phyloP scores from a whole-genome alignment of 2,888 invertebrate genomes.

The Apotomis betuletana region DNA sequence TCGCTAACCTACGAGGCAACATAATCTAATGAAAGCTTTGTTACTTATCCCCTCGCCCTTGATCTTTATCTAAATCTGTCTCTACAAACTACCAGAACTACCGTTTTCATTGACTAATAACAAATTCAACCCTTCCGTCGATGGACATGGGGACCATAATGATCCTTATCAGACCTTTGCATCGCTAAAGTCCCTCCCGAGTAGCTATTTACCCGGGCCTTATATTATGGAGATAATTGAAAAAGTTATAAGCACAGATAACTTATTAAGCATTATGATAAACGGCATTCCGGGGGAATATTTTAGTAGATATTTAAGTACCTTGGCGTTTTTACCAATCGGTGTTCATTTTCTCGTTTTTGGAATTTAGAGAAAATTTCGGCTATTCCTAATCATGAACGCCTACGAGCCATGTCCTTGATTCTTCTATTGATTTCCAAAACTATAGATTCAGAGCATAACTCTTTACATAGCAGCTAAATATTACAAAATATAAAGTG shows the following conservation, averaged over 20 bases:
- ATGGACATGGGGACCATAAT: constrained; percentile 38
- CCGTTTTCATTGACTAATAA: constrained; percentile 22
- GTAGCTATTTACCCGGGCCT: constrained; percentile 27
- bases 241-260: constrained; percentile 23
- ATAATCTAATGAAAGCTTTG: no score
- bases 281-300: not conserved
- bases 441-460: no score
- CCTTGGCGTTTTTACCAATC: no score
- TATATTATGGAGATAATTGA: constrained; percentile 28
- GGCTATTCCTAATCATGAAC: no score
- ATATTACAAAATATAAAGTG: no score
- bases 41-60: not conserved
- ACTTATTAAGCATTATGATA: constrained; percentile 7
- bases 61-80: constrained; percentile 22
- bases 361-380: no score
- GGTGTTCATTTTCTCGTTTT: no score
- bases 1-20: no score
- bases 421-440: no score
- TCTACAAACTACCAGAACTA: constrained; percentile 9
- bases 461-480: no score
- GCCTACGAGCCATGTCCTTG: no score
- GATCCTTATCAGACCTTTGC: constrained; percentile 46
- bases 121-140: constrained; percentile 23
- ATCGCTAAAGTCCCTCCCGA: constrained; percentile 45
- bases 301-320: not conserved